Conservation (phyloP, 2,797 vertebrate genomes). For the Borostomias antarcticus region DNA sequence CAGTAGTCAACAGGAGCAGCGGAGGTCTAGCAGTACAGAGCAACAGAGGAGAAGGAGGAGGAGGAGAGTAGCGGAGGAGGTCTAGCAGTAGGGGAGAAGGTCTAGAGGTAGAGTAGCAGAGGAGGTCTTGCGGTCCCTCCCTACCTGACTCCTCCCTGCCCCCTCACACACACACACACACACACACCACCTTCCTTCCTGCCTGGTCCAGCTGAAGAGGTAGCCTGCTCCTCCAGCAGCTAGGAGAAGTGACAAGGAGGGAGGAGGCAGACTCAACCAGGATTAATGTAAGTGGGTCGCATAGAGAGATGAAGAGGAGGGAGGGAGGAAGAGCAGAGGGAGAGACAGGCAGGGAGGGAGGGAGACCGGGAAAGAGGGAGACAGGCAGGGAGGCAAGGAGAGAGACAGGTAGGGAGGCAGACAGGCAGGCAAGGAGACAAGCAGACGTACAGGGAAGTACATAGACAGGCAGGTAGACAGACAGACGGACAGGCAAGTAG, state of each 20-base stretch:
- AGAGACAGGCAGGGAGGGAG: background rate
- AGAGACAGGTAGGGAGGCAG: background rate
- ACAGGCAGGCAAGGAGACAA: background rate
- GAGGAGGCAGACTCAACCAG: conserved; percentile 63
- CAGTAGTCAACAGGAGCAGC: too few species aligned
- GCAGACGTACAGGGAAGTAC: background rate
- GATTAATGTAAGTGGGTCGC: conserved; percentile 77
- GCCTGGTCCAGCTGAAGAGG: background rate
- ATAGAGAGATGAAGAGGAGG: conserved; percentile 13
- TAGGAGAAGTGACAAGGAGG: conserved; percentile 64
- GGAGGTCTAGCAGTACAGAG: too few species aligned
- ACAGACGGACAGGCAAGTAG: background rate
- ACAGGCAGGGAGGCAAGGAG: background rate
- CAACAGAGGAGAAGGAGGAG: too few species aligned
- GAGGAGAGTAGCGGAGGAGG: too few species aligned
- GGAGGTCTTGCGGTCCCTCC: too few species aligned
- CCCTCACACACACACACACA: background rate
- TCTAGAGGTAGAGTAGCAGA: too few species aligned
- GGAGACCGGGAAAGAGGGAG: background rate
- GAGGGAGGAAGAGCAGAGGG: background rate
- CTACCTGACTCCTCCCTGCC: background rate
- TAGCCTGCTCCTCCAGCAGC: conserved; percentile 37
- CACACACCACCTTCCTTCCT: background rate
- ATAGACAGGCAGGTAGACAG: background rate
- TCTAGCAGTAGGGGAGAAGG: too few species aligned